Conservation (phyloP, 1,140 invertebrate genomes). For the Calephelis nemesis region DNA sequence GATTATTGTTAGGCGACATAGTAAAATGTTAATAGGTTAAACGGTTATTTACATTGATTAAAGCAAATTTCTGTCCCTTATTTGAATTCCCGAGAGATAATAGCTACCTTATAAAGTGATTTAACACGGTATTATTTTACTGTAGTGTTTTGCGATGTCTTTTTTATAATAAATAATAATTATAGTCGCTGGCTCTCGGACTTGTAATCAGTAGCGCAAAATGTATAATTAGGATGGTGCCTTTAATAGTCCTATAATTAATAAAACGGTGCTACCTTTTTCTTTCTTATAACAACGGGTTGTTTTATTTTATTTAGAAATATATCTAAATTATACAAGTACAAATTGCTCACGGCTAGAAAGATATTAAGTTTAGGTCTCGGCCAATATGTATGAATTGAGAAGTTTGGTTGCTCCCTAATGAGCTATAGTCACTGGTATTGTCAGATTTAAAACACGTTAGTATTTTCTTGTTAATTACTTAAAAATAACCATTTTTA, state of each 20-base stretch:
- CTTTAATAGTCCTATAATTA: constrained; percentile 16
- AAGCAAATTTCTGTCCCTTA: too few species aligned
- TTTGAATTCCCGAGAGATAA: too few species aligned
- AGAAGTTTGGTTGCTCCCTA: constrained; percentile 26
- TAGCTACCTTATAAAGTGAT: too few species aligned
- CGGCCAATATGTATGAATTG: constrained; percentile 55
- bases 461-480: too few species aligned
- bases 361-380: constrained; percentile 8
- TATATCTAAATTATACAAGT: constrained; percentile 5
- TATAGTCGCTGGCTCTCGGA: constrained; percentile 15
- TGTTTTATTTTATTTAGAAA: constrained; percentile 11
- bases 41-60: too few species aligned
- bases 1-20: neutral
- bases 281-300: constrained; percentile 9
- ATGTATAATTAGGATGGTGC: constrained; percentile 17
- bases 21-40: too few species aligned
- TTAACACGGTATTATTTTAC: too few species aligned
- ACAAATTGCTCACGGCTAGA: constrained; percentile 17
- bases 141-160: too few species aligned
- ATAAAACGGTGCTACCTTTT: constrained; percentile 19
- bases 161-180: neutral
- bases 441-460: neutral
- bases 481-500: too few species aligned
- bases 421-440: neutral
- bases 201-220: constrained; percentile 12